phyloP scores from a whole-genome alignment of 1,140 invertebrate species.

The Panagrolaimus sp. region DNA sequence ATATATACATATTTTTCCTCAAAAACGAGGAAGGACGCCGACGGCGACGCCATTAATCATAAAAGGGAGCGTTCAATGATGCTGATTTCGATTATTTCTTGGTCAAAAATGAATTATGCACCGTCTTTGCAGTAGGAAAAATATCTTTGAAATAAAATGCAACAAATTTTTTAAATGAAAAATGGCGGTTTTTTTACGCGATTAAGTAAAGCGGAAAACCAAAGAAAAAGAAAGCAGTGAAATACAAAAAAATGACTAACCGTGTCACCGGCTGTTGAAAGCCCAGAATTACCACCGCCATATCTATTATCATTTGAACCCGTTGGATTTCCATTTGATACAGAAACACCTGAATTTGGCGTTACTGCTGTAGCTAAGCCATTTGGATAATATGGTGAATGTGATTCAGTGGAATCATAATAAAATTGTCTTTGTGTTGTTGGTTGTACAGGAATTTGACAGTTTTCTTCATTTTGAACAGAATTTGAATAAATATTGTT shows the following conservation, averaged over 20 bases:
- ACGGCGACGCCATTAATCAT: slow-evolving; percentile 14
- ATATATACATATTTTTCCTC: no score
- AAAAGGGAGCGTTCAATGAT: not conserved
- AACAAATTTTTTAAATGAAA: slow-evolving; percentile 3
- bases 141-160: not conserved
- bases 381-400: slow-evolving; percentile 9
- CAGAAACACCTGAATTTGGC: not conserved
- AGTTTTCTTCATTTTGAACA: not conserved
- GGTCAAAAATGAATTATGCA: slow-evolving; percentile 11
- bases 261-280: no score
- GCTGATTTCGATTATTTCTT: slow-evolving; percentile 13
- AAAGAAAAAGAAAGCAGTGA: no score
- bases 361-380: not conserved
- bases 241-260: no score
- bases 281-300: no score
- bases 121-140: not conserved
- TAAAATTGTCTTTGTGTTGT: not conserved
- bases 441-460: not conserved
- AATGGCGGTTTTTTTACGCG: not conserved
- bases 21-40: slow-evolving; percentile 3
- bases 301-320: no score
- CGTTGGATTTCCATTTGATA: no score
- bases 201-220: no score
- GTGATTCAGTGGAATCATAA: not conserved
- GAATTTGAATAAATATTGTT: slow-evolving; percentile 1